phyloP scores from a whole-genome alignment of 2,888 invertebrate species.

The Pardosa pseudoannulata region DNA sequence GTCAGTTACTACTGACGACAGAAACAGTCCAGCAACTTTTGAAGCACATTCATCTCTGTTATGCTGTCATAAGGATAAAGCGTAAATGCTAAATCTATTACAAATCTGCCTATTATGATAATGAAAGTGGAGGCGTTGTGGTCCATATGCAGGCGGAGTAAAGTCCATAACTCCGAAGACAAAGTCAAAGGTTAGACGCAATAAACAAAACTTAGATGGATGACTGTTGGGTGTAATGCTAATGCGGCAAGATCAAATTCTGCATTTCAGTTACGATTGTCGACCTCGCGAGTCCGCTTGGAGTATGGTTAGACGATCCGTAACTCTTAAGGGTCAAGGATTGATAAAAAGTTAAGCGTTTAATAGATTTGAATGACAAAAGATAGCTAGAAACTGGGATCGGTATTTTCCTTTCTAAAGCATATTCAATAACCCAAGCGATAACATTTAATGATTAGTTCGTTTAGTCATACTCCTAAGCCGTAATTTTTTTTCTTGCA shows the following conservation, averaged over 20 bases:
- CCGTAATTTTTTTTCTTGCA: no score
- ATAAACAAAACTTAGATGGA: not conserved
- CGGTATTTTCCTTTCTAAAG: not conserved
- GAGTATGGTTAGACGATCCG: not conserved
- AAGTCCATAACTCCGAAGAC: not conserved
- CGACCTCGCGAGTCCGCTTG: not conserved
- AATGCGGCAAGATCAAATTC: not conserved
- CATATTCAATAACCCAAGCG: no score
- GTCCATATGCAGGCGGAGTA: not conserved
- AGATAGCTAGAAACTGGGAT: not conserved
- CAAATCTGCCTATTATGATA: not conserved
- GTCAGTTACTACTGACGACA: no score
- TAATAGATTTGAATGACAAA: constrained; percentile 11
- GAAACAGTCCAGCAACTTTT: no score
- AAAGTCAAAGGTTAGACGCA: not conserved
- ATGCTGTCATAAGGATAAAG: no score
- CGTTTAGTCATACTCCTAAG: no score
- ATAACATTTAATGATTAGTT: no score
- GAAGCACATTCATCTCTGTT: no score
- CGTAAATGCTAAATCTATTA: not conserved
- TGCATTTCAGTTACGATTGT: not conserved
- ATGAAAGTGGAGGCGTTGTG: not conserved
- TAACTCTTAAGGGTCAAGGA: not conserved
- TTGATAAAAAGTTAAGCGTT: not conserved
- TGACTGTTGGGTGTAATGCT: not conserved